Conservation (phyloP, 2,888 invertebrate species). For the Eupsilia transversa region DNA sequence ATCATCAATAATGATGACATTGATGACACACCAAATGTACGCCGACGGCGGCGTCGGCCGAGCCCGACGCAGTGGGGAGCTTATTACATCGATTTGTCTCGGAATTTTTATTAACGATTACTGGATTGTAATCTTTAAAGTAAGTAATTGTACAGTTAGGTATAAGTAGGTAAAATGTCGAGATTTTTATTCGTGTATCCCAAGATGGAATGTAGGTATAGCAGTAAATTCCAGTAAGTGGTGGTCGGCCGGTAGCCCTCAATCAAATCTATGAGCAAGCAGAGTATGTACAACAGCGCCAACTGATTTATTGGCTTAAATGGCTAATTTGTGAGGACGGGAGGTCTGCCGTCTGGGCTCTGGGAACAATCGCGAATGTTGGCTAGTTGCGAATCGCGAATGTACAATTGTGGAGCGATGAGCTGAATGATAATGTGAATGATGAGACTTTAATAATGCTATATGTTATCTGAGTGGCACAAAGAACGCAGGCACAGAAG, state of each 20-base stretch:
- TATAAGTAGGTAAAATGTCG: not conserved
- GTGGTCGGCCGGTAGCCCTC: slow-evolving; percentile 11
- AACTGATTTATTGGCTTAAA: slow-evolving; percentile 62
- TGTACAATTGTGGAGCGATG: not conserved
- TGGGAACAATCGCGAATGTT: slow-evolving; percentile 26
- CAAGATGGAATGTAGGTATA: not conserved
- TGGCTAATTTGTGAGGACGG: slow-evolving; percentile 47
- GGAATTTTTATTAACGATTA: slow-evolving; percentile 10
- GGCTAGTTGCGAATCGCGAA: slow-evolving; percentile 2
- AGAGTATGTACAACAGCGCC: slow-evolving; percentile 23
- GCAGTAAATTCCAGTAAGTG: not conserved
- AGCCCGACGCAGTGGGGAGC: not conserved
- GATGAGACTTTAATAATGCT: slow-evolving; percentile 6
- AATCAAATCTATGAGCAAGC: slow-evolving; percentile 21
- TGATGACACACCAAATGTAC: slow-evolving; percentile 34
- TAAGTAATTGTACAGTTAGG: not conserved
- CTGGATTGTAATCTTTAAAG: not conserved
- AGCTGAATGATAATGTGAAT: slow-evolving; percentile 15
- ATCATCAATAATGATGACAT: slow-evolving; percentile 53
- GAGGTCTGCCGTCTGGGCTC: slow-evolving; percentile 15
- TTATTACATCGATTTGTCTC: slow-evolving; percentile 1
- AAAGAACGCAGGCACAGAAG: not conserved
- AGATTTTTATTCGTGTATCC: not conserved
- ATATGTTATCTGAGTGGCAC: not conserved
- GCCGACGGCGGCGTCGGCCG: not conserved